These are phyloP conservation scores for Cirrhinus mrigala DNA, from an alignment of 2,797 vertebrate species.

Conservation along the genomic window DNA sequence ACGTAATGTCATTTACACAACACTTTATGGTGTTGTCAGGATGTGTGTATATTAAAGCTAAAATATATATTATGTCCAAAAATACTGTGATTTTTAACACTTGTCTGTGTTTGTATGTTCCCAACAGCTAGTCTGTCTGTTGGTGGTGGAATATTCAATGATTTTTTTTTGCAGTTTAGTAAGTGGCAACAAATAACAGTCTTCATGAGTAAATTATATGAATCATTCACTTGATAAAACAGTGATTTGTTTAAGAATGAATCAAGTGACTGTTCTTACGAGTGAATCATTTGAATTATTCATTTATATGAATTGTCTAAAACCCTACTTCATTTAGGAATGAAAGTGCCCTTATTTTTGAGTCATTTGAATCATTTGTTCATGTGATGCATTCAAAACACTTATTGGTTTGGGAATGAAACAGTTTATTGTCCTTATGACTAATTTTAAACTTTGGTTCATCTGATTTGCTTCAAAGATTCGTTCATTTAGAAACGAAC, in stretches of 20 bases:
- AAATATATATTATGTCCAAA: neutral
- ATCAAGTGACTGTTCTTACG: neutral
- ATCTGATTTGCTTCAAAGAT: too few relatives aligned
- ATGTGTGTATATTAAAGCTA: neutral
- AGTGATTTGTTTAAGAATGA: neutral
- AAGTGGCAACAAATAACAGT: neutral
- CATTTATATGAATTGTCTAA: neutral
- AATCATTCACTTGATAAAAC: neutral
- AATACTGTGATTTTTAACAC: neutral
- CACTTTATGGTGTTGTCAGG: neutral
- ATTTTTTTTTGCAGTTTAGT: neutral
- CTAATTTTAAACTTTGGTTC: too few relatives aligned
- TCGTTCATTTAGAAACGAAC: too few relatives aligned
- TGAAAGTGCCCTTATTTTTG: too few relatives aligned
- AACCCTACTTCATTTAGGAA: neutral
- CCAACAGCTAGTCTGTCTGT: neutral
- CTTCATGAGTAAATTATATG: neutral
- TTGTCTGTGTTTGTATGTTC: neutral
- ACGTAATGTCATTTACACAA: neutral
- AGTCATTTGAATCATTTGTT: neutral
- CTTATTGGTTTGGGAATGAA: neutral
- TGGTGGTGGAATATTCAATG: neutral
- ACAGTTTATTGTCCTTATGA: too few relatives aligned
- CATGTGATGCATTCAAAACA: neutral
- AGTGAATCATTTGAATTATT: neutral